Evolutionary conservation across 2,888 invertebrate species (phyloP), one percentile per base, ranked within the genome.

Genomic region (Mythimna ferrago): DNA sequence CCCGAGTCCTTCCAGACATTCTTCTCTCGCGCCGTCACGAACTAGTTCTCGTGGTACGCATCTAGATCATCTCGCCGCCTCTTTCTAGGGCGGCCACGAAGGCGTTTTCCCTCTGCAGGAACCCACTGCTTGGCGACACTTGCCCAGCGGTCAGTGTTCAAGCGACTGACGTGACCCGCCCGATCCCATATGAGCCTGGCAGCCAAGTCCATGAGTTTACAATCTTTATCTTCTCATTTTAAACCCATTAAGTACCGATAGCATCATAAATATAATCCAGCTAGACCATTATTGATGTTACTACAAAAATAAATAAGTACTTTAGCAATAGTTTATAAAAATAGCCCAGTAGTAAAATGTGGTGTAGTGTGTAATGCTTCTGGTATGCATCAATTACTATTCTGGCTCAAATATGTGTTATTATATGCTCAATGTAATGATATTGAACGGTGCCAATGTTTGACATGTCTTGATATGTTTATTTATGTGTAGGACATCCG

Each of bases 301-400:
- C 19, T 53, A 66, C 48, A 57, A 64, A 80, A 73, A 78, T 83
- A 80, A 74, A 65, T 21, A 51, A 65, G 67, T 73, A 72, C 68
- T 65, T 69, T 63, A 73, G 73, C 51, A 35, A 53, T 73, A 53
- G 53, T 38, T n/a, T 35, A 72, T 77, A 79, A 70, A 84, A 83
- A 83, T 83, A 84, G 67, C 66, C 10, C 35, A 11, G 65, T 76
- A 71, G 82, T 78, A 58, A 16, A 2, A 26, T 56, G 38, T 72
- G 38, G n/a, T 26, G 38, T 73, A 56, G 21, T 63, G 48, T 14
- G 68, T 74, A 81, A 71, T 6, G 32, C 21, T 54, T 32, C 21
- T 48, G 66, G 67, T 67, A 79, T 76, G 66, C 57, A 58, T 54
- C 6, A 7, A 35, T 68, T 66, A 80, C n/a, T 66, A 65, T 76